phyloP scores from a whole-genome alignment of 2,888 invertebrate species.

The Achlya flavicornis region DNA sequence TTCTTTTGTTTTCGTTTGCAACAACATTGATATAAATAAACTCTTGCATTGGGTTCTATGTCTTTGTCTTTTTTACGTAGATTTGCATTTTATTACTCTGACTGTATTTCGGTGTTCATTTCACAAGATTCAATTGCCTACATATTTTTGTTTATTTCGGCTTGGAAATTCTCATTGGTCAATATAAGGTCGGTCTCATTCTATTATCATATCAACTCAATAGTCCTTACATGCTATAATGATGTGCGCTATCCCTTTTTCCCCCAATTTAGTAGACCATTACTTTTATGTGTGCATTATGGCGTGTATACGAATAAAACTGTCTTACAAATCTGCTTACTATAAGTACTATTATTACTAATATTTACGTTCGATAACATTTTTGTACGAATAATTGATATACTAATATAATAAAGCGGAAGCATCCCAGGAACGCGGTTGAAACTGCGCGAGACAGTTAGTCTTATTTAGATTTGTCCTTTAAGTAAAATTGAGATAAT shows the following conservation, averaged over 20 bases:
- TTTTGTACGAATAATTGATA: too few relatives aligned
- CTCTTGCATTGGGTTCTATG: background rate
- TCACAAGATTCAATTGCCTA: background rate
- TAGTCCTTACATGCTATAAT: too few relatives aligned
- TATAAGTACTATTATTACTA: too few relatives aligned
- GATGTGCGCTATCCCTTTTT: background rate
- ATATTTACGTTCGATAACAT: background rate
- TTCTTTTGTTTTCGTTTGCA: background rate
- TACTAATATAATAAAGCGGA: too few relatives aligned
- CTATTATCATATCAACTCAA: background rate
- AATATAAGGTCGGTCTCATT: background rate
- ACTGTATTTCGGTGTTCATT: background rate
- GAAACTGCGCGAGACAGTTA: too few relatives aligned
- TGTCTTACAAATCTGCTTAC: background rate
- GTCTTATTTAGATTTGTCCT: constrained; percentile 1
- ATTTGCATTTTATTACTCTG: background rate
- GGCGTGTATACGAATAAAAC: background rate
- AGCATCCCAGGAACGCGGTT: too few relatives aligned
- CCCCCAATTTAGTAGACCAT: too few relatives aligned
- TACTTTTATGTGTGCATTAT: background rate
- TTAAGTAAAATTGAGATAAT: constrained; percentile 14
- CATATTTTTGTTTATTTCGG: background rate
- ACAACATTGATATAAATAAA: background rate
- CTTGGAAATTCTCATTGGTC: background rate
- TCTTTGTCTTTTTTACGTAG: background rate